Evolutionary conservation across 2,888 invertebrate species (phyloP).

Genomic region (Slavum lentiscoides): DNA sequence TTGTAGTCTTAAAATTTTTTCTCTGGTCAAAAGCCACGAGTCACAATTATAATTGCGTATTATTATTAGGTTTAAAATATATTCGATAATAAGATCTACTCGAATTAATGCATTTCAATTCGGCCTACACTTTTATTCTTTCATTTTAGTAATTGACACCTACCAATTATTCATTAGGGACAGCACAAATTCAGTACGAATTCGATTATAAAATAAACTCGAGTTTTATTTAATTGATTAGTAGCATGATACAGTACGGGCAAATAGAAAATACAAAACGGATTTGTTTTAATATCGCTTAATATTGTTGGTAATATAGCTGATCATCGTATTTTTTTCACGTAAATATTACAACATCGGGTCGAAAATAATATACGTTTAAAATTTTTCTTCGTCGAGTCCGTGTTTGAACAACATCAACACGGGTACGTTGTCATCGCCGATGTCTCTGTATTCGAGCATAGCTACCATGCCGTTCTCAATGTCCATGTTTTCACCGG

Average conservation of each 20-base stretch:
- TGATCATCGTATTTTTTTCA: constrained; percentile 19
- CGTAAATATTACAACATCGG: background rate
- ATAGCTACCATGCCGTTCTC: constrained; percentile 88
- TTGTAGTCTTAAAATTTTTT: no score
- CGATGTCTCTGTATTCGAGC: constrained; percentile 88
- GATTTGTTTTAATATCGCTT: constrained; percentile 52
- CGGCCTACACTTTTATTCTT: no score
- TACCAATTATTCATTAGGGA: background rate
- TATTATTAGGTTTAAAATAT: no score
- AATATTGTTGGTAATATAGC: constrained; percentile 4
- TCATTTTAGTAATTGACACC: background rate
- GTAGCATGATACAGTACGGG: background rate
- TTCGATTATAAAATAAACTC: background rate
- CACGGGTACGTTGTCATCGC: constrained; percentile 80
- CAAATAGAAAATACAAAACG: constrained; percentile 53
- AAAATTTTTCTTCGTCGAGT: constrained; percentile 92
- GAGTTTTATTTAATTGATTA: constrained; percentile 2
- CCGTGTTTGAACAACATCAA: constrained; percentile 97
- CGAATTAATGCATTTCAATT: no score
- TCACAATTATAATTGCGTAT: no score
- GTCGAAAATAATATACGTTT: constrained; percentile 60
- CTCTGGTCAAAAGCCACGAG: no score
- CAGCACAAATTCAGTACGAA: background rate
- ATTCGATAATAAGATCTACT: no score
- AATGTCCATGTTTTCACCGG: constrained; percentile 83